Evolutionary conservation across 2,113 vertebrate species (phyloP).

Genomic region (cattle (Bos taurus)): ARS-UCD2.0 NC_037329.1:22929501-22930000

Average conservation of each 20-base stretch:
- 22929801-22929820: neutral
- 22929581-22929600: conserved; percentile 5
- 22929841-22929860: neutral
- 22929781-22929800: neutral
- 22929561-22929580: neutral
- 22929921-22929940: neutral
- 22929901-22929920: neutral
- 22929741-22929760: neutral
- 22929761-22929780: neutral
- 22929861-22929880: neutral
- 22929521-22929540: conserved; percentile 38
- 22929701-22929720: fast-evolving
- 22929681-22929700: neutral
- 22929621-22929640: neutral
- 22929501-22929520: conserved; percentile 18
- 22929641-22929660: fast-evolving
- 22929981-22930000: neutral
- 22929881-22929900: neutral
- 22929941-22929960: neutral
- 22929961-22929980: neutral
- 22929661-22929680: neutral
- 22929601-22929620: neutral
- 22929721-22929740: fast-evolving
- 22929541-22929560: neutral
- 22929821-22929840: neutral